Evolutionary conservation across 2,888 invertebrate genomes (phyloP), one percentile per base, ranked within the genome.

Genomic region (Thera britannica): DNA sequence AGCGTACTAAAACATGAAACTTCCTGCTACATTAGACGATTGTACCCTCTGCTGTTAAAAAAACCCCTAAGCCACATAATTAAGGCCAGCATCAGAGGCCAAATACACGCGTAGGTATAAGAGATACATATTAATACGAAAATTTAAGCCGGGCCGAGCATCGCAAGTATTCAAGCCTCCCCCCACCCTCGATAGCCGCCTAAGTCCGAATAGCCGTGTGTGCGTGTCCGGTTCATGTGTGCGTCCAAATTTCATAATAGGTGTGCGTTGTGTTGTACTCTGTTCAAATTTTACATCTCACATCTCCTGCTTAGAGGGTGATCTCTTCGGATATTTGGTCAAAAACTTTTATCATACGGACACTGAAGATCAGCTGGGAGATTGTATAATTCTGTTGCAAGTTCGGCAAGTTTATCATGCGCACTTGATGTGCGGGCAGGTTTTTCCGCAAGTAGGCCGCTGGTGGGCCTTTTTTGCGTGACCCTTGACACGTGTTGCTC

Each of bases 271-370:
- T 86, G 84, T 82, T 87, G 83, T 87, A 83, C 88, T 90, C 86
- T 83, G 87, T 86, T 90, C 91, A 90, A 92, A 93, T 93, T 93
- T 93, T 91, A 93, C 92, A 92, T 92, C 90, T 90, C 90, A 86
- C 90, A 90, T 90, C 88, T 89, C 84, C 75, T 71, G 67, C 74
- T 69, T 88, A 93, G 81, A 90, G 90, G 83, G 7, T 87, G 92
- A 71, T 86, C 62, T 55, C 55, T 66, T 61, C 12, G 62, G 66
- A 67, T 57, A 46, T 62, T 60, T 51, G 36, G 62, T 38, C 36
- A 12, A 46, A 58, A 9, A 4, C 2, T 46, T 58, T 44, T 35
- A 46, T 2, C 3, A 9, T 46, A 46, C 6, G 9, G 8, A 9
- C 6, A 46, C 9, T 46, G 9, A 23, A 23, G 23, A 23, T 23